Evolutionary conservation across 1,140 invertebrate species (phyloP), one percentile per base, ranked within the genome.

Genomic region (Pachyrhynchus sulphureomaculatus): DNA sequence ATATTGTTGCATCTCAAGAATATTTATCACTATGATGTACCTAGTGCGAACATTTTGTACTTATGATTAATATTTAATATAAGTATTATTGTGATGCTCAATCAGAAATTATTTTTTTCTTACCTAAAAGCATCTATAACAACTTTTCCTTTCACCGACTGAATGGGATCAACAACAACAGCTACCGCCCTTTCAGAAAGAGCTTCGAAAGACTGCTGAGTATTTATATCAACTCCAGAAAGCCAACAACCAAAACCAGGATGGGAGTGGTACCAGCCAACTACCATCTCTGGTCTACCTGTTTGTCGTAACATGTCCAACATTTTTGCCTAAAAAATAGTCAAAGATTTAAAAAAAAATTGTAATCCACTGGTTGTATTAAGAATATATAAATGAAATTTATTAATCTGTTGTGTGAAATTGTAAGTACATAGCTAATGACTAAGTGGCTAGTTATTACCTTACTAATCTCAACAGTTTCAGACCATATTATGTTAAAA

Each of bases 201-300:
- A 6, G 96, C 96, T 81, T 99, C 98, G 80, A 99, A 99, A 66
- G 95, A 98, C 75, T 99, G 97, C 76, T 99, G 98, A 9, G 98
- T 99, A 72, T 99, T 99, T 67, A 99, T 99, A 80, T 99, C 98
- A 1, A 99, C 98, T 52, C 96, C 92, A n/a, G 98, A 99, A 15
- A 99, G 80, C 98, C 98, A 99, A 76, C 97, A 99, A 33, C 98
- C 98, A 82, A 99, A 99, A 33, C 97, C 98, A 71, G 97, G 97
- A 88, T 99, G 97, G 44, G 96, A 98, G 74, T 99, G 97, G 72
- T 99, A 99, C 97, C 97, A 99, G 42, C 97, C 97, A 41, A 99
- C 97, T 10, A 99, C 98, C 97, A 99, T 99, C 82, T 99, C 98
- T 4, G 98, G 98, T 53, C 96, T 81, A 1, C 97, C 98, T 61